Evolutionary conservation across 92 coral and sea anemone species (phyloP).

Genomic region (Porites evermanni): DNA sequence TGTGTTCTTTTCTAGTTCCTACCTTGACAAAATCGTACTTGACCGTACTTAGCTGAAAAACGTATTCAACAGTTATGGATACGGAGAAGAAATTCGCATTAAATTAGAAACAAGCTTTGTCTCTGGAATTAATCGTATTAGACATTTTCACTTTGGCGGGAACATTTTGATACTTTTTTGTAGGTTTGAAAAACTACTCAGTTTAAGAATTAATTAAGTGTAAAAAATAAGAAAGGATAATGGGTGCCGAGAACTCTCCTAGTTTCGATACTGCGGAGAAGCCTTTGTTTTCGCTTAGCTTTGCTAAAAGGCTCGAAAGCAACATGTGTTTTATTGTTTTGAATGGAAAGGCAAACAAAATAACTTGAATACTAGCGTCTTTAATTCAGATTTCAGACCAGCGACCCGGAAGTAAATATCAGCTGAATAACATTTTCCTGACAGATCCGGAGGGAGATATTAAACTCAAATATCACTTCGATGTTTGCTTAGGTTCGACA

Average conservation of each 20-base stretch:
- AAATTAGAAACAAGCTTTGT: too few relatives aligned
- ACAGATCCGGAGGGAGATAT: slow-evolving; percentile 36
- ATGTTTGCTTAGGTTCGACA: slow-evolving; percentile 24
- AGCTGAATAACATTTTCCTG: slow-evolving; percentile 21
- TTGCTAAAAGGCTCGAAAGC: background rate
- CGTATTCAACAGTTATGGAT: too few relatives aligned
- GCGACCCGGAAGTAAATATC: slow-evolving; percentile 47
- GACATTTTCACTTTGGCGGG: too few relatives aligned
- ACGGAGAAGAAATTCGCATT: too few relatives aligned
- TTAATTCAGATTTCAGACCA: slow-evolving; percentile 18
- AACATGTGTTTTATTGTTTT: slow-evolving; percentile 49
- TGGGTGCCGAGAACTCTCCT: background rate
- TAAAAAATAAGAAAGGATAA: too few relatives aligned
- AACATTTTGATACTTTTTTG: too few relatives aligned
- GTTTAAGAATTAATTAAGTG: too few relatives aligned
- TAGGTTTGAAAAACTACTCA: too few relatives aligned
- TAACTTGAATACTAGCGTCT: background rate
- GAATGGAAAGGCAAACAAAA: slow-evolving; percentile 18
- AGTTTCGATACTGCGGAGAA: background rate
- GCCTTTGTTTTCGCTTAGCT: slow-evolving; percentile 7
- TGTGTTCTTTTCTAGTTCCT: too few relatives aligned
- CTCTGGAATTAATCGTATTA: too few relatives aligned
- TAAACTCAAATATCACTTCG: slow-evolving; percentile 38
- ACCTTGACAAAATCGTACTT: too few relatives aligned
- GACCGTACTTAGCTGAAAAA: too few relatives aligned